These are phyloP conservation scores for Erpobdella octoculata DNA, from an alignment of 2,888 invertebrate genomes.

Conservation along the genomic window DNA sequence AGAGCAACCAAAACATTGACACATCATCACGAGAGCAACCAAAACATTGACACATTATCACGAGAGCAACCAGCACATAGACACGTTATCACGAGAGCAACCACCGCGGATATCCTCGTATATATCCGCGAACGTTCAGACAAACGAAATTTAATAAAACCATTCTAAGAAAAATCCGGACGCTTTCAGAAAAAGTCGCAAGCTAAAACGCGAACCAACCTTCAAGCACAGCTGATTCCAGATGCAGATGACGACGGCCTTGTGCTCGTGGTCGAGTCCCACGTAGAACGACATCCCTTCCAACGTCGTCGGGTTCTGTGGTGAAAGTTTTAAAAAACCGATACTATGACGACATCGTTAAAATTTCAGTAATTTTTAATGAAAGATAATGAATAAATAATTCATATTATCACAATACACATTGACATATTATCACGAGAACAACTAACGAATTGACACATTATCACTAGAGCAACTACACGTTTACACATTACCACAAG, in stretches of 20 bases:
- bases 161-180: neutral
- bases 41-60: no score
- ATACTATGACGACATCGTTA: neutral
- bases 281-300: conserved; percentile 67
- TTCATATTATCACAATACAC: no score
- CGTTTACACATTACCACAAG: neutral
- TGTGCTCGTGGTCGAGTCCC: conserved; percentile 70
- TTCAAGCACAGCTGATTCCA: conserved; percentile 69
- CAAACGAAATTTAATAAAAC: neutral
- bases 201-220: conserved; percentile 34
- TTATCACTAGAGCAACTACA: no score
- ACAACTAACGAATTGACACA: neutral
- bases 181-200: neutral
- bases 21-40: no score
- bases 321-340: no score
- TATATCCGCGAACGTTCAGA: neutral
- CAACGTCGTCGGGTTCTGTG: conserved; percentile 57
- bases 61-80: no score
- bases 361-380: neutral
- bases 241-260: conserved; percentile 72
- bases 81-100: no score
- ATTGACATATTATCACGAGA: neutral
- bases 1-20: no score
- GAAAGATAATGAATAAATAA: neutral
- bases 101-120: neutral